Conservation (phyloP, 2,113 vertebrate species). For the Podilymbus podiceps region DNA sequence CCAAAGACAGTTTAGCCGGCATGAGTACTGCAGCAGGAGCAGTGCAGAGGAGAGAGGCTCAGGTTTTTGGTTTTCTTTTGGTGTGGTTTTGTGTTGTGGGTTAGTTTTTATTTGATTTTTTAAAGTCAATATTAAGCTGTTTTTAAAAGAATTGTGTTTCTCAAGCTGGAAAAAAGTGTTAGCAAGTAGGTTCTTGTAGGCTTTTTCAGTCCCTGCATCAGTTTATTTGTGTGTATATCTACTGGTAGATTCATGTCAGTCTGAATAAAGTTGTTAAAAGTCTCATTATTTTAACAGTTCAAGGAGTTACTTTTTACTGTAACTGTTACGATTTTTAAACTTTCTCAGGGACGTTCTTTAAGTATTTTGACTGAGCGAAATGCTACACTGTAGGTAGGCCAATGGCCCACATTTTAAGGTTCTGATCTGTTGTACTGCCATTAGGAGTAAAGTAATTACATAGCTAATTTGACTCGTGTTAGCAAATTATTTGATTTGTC, state of each 20-base stretch:
- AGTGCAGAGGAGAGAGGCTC: background rate
- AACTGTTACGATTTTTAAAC: background rate
- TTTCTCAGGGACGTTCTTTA: background rate
- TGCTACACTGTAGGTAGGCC: background rate
- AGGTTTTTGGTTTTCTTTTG: too few relatives aligned
- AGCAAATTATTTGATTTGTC: background rate
- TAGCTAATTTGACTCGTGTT: background rate
- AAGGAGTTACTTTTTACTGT: background rate
- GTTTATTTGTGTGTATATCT: accelerated
- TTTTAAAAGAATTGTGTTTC: background rate
- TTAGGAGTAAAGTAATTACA: background rate
- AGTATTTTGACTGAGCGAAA: background rate
- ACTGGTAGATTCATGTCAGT: accelerated
- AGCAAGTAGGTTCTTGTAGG: background rate
- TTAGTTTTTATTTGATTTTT: background rate
- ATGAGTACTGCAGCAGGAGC: background rate
- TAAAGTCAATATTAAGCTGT: background rate
- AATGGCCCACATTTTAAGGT: background rate
- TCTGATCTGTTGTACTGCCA: background rate
- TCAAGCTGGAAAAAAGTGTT: background rate
- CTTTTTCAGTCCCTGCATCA: background rate
- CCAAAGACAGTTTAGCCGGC: accelerated
- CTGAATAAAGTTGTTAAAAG: background rate
- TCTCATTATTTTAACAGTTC: background rate
- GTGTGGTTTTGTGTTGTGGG: too few relatives aligned